phyloP scores from a whole-genome alignment of 2,888 invertebrate genomes.

The Diabrotica balteata region DNA sequence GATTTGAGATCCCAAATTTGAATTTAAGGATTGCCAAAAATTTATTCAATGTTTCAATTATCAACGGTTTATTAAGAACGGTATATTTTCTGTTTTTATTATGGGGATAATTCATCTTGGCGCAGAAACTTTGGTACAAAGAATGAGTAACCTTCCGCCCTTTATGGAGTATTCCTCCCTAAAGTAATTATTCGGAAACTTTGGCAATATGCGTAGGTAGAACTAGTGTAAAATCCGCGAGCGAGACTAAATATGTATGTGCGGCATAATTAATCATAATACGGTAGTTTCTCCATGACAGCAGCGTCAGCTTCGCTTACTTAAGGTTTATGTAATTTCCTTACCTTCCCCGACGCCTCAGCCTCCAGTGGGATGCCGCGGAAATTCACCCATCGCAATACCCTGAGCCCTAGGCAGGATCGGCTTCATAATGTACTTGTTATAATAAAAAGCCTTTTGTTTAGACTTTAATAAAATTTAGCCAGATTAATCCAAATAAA shows the following conservation, averaged over 20 bases:
- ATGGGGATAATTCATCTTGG: background rate
- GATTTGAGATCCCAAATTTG: no score
- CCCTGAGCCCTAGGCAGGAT: slow-evolving; percentile 11
- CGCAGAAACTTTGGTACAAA: background rate
- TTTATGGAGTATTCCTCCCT: slow-evolving; percentile 30
- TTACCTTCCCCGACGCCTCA: slow-evolving; percentile 46
- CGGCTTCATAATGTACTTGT: background rate
- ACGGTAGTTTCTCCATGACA: slow-evolving; percentile 54
- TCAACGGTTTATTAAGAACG: no score
- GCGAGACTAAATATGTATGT: slow-evolving; percentile 41
- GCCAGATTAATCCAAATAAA: no score
- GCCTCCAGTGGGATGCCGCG: slow-evolving; percentile 34
- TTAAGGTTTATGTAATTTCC: slow-evolving; percentile 61
- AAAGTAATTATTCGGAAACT: slow-evolving; percentile 37
- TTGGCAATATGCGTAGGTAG: slow-evolving; percentile 36
- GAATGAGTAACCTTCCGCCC: no score
- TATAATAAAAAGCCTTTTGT: no score
- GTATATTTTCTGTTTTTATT: background rate
- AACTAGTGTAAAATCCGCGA: slow-evolving; percentile 37
- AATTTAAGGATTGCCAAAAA: no score
- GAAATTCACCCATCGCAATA: slow-evolving; percentile 34
- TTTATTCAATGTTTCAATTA: no score
- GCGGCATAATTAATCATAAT: slow-evolving; percentile 58
- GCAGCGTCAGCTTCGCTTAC: slow-evolving; percentile 58
- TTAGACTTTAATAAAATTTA: no score